Base-by-base conservation (phyloP, 2,888 invertebrate genomes). In the Nymphalis polychloros region DNA sequence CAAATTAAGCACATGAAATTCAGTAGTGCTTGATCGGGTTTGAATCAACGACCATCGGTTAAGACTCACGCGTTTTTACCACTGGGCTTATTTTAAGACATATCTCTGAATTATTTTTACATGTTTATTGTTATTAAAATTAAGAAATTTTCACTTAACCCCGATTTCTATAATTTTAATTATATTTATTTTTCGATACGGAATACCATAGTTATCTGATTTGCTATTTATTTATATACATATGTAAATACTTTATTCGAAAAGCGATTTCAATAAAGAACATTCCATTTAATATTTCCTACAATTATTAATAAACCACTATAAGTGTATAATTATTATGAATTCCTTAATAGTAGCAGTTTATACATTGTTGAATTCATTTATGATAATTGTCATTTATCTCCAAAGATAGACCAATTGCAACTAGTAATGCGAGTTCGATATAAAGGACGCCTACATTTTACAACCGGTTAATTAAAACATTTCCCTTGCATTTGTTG, bases 381-480 rank as follows among this genome's bases (percentile, higher is more conserved):
- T 16, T 67, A 62, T 62, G 57, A 20, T 50, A 63, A 70, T 63
- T 67, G 47, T 59, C 20, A 59, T 70, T 67, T 67, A 63, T 17
- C 31, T 27, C 41, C 23, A 50, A 67, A 62, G 55, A 62, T 35
- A 53, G 57, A 19, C 61, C 47, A n/a, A 31, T 8, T 31, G 35
- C 31, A 35, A 31, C 27, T 31, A 23, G 16, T 31, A 27, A 6
- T 35, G 1, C 8, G 55, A 8, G 31, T n/a, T 35, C 8, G 31
- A n/a, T n/a, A n/a, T 55, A 35, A 35, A 55, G 55, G 55, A 55
- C 55, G 31, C n/a, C 55, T 16, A 31, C 55, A 55, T 55, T 55
- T 55, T n/a, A 55, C 4, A 55, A 31, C 55, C 20, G 20, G 31
- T 27, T 23, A 52, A 52, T 23, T 20, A 52, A 27, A 20, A 23